Evolutionary conservation across 2,113 vertebrate genomes (phyloP).

Genomic region (Nestor notabilis): DNA sequence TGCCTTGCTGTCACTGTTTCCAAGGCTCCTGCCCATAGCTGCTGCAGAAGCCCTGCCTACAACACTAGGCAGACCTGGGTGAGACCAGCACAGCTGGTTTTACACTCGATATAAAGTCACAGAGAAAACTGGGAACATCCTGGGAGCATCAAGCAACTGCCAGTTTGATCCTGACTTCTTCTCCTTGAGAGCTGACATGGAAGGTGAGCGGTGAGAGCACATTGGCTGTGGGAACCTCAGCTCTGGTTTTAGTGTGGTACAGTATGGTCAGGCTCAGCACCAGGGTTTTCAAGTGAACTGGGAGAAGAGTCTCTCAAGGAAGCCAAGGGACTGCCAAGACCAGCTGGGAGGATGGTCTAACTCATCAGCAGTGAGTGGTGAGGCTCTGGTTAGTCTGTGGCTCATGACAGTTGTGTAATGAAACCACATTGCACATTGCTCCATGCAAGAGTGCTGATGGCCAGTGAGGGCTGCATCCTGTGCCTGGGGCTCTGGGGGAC

Average conservation of each 20-base stretch:
- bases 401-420: neutral
- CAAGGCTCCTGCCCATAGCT: neutral
- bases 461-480: neutral
- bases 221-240: accelerated
- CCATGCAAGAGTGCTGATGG: neutral
- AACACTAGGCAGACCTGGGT: accelerated
- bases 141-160: neutral
- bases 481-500: neutral
- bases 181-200: accelerated
- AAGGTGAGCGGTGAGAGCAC: neutral
- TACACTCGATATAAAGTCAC: neutral
- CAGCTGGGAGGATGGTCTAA: neutral
- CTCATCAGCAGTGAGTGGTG: accelerated
- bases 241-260: neutral
- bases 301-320: neutral
- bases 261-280: neutral
- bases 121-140: neutral
- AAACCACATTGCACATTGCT: neutral
- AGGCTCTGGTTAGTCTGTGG: neutral
- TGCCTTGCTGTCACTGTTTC: neutral
- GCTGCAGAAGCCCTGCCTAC: accelerated
- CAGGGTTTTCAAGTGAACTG: neutral
- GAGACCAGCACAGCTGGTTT: neutral
- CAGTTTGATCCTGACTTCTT: neutral
- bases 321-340: neutral